Percentiles rank a stretch among this genome's conserved stretches.
Evolutionary conservation across 2,888 invertebrate species (phyloP).

Genomic region (Euzophera pinguis): DNA sequence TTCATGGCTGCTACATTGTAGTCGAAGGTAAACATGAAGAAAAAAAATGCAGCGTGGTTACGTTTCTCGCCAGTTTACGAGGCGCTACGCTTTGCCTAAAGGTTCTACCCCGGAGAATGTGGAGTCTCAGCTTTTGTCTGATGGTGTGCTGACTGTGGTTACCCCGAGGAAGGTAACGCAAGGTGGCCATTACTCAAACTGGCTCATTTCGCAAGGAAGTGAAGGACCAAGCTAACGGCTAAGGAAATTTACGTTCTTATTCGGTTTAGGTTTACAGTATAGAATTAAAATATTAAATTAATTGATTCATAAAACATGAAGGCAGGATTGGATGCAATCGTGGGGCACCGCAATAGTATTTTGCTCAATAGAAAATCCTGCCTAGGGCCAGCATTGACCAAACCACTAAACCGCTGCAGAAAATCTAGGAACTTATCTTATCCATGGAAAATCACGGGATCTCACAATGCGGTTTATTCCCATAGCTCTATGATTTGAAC

Average conservation of each 20-base stretch:
- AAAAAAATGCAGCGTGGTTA: constrained; percentile 87
- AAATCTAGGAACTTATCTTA: constrained; percentile 70
- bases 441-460: constrained; percentile 69
- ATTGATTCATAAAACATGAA: background rate
- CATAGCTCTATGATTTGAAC: constrained; percentile 68
- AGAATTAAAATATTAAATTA: too few relatives aligned
- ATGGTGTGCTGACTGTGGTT: constrained; percentile 85
- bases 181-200: constrained; percentile 81
- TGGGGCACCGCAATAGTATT: background rate
- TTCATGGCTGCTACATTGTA: constrained; percentile 83
- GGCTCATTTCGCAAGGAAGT: constrained; percentile 79
- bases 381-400: constrained; percentile 37
- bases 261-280: too few relatives aligned
- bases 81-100: constrained; percentile 87
- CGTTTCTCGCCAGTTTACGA: constrained; percentile 86
- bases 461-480: constrained; percentile 66
- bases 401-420: constrained; percentile 71
- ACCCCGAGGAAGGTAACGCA: constrained; percentile 79
- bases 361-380: background rate
- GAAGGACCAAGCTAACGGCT: constrained; percentile 71
- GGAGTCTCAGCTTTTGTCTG: constrained; percentile 85
- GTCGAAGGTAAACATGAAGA: constrained; percentile 90
- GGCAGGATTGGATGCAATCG: background rate
- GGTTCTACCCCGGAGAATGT: constrained; percentile 85
- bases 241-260: too few relatives aligned